Evolutionary conservation across 2,888 invertebrate species (phyloP), one percentile per base, ranked within the genome.

Genomic region (Myopa tessellatipennis): DNA sequence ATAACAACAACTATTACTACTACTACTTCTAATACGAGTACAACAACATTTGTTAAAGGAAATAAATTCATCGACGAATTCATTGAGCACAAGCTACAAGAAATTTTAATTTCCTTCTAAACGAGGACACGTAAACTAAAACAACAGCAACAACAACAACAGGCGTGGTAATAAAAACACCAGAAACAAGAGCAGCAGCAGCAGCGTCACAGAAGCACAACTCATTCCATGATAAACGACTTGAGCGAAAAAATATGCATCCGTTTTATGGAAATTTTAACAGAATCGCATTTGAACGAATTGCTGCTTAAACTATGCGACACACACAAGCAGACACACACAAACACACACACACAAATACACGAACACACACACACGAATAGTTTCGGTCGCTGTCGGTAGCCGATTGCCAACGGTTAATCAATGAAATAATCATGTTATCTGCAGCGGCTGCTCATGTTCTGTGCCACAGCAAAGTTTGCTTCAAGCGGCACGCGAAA

Each of bases 81-180:
- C 26, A 1, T 18, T 26, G 26, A 65, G 10, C 10, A 4, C 26
- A 18, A 12, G 36, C 36, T 65, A 34, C 65, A 38, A 36, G 65
- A 36, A 14, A 65, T 65, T 65, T 65, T 65, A 38, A 65, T 38
- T 65, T 65, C 38, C 65, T 38, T 38, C 38, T 16, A 34, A 63
- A 63, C 12, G 34, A 34, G 36, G 14, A 14, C 16, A 10, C 65
- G 8, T 12, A 26, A 7, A 65, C 2, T 14, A 14, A 36, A 10
- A 38, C 8, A 38, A 38, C 14, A 38, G 16, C 65, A 65, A 65
- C 12, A 65, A 65, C 36, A 65, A 65, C 36, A 65, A 65, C 61
- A 65, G 10, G 3, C 3, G 26, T 10, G 34, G 26, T 12, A 68
- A n/a, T 18, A 45, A 45, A 8, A 45, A 45, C 45, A 50, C 12